Percentiles rank a stretch among this genome's conserved stretches.
Conservation (phyloP, 2,888 invertebrate genomes). For the Drosophila barbarae region DNA sequence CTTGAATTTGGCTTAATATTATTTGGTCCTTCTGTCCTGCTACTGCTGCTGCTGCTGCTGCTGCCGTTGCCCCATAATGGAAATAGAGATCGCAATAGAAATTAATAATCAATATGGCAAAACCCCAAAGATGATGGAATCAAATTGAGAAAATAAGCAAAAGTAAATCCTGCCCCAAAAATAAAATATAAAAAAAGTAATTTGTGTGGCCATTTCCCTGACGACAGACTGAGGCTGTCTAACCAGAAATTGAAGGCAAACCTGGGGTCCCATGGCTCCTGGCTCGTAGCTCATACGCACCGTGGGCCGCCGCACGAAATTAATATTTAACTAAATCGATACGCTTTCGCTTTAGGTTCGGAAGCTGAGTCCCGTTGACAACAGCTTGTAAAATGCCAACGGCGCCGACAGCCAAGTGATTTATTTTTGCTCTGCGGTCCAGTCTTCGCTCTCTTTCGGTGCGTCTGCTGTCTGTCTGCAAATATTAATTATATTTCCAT, state of each 20-base stretch:
- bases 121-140: slow-evolving; percentile 38
- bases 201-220: slow-evolving; percentile 47
- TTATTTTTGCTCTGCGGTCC: slow-evolving; percentile 63
- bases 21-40: slow-evolving; percentile 15
- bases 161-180: slow-evolving; percentile 6
- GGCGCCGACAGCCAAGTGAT: slow-evolving; percentile 61
- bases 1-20: slow-evolving; percentile 52
- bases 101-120: slow-evolving; percentile 67
- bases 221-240: slow-evolving; percentile 26
- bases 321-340: slow-evolving; percentile 71
- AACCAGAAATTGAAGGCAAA: slow-evolving; percentile 23
- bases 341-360: slow-evolving; percentile 31
- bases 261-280: slow-evolving; percentile 12
- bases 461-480: slow-evolving; percentile 42
- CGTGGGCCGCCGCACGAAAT: slow-evolving; percentile 42
- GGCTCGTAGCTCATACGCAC: slow-evolving; percentile 54
- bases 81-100: slow-evolving; percentile 46
- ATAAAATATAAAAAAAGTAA: slow-evolving; percentile 29
- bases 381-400: slow-evolving; percentile 64
- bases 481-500: slow-evolving; percentile 54
- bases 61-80: slow-evolving; percentile 1
- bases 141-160: neutral
- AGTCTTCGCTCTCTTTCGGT: slow-evolving; percentile 5
- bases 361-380: slow-evolving; percentile 42
- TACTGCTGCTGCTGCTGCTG: neutral